These are phyloP conservation scores for Amphimedon queenslandica DNA, from an alignment of 37 sponge, comb jelly and placozoan species.

Conservation along the genomic window DNA sequence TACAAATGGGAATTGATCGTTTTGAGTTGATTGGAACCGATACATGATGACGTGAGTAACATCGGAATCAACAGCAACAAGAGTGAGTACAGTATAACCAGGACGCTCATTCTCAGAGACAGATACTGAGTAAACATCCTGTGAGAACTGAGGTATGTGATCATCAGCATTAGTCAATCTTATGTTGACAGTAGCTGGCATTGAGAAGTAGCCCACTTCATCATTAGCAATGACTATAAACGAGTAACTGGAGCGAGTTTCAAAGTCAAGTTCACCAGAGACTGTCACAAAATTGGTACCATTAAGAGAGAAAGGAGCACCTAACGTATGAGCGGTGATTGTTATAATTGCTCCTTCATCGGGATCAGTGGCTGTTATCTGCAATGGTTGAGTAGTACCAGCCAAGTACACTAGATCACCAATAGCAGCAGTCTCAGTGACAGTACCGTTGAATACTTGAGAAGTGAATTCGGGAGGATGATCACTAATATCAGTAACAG, in stretches of 20 bases:
- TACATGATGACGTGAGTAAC: neutral
- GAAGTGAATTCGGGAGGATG: conserved; percentile 46
- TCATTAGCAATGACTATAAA: conserved; percentile 23
- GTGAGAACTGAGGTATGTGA: conserved; percentile 44
- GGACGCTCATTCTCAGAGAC: conserved; percentile 30
- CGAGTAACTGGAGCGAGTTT: neutral
- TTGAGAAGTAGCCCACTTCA: conserved; percentile 1
- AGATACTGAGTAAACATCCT: neutral
- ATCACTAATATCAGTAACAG: conserved; percentile 56
- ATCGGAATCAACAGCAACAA: conserved; percentile 36
- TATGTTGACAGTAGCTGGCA: conserved; percentile 23
- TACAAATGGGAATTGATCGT: conserved; percentile 24
- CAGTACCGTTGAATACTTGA: conserved; percentile 10
- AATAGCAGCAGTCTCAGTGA: conserved; percentile 32
- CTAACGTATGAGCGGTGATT: conserved; percentile 1
- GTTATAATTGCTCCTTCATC: conserved; percentile 41
- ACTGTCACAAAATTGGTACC: conserved; percentile 58
- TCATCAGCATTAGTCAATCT: conserved; percentile 26
- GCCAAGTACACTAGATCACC: conserved; percentile 22
- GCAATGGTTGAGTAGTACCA: conserved; percentile 8
- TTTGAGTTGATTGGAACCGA: neutral
- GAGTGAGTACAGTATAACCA: conserved; percentile 32
- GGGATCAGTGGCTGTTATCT: conserved; percentile 25
- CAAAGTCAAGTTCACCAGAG: conserved; percentile 20
- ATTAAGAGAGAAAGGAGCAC: conserved; percentile 33